These are phyloP conservation scores for Echiichthys vipera DNA, from an alignment of 2,797 vertebrate species.

Conservation along the genomic window DNA sequence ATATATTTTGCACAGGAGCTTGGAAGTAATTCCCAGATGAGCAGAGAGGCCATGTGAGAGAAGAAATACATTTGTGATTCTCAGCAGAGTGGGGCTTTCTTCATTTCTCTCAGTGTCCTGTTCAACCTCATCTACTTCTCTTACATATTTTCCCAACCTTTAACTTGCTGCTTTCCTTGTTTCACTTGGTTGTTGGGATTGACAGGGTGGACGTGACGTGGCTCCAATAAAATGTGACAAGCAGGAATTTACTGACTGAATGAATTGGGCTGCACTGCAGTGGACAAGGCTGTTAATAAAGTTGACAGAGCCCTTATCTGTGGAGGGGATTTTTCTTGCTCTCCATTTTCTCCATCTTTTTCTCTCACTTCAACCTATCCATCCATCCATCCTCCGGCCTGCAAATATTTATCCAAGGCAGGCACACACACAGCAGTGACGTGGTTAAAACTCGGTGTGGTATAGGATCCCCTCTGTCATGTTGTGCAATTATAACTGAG, in stretches of 20 bases:
- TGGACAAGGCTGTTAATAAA: constrained; percentile 70
- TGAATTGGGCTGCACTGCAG: constrained; percentile 67
- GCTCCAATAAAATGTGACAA: constrained; percentile 71
- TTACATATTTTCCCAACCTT: not conserved
- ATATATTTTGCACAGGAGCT: constrained; percentile 42
- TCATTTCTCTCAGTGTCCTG: constrained; percentile 15
- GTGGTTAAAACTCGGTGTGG: constrained; percentile 26
- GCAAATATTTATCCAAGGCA: constrained; percentile 33
- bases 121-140: constrained; percentile 21
- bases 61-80: constrained; percentile 5
- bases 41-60: constrained; percentile 17
- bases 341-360: constrained; percentile 9
- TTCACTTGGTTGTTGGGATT: constrained; percentile 34
- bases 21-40: constrained; percentile 40
- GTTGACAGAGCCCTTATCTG: constrained; percentile 48
- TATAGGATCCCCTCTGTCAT: constrained; percentile 39
- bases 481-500: constrained; percentile 49
- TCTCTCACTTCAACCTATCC: constrained; percentile 29
- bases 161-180: constrained; percentile 32
- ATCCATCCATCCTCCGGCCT: constrained; percentile 19
- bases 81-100: not conserved
- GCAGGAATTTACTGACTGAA: constrained; percentile 73
- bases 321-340: constrained; percentile 41
- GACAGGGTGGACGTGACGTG: constrained; percentile 57
- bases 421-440: not conserved